A percentile compares a stretch with the other conserved stretches of the same genome.
Evolutionary conservation across 2,113 vertebrate genomes (phyloP).

Genomic region (Perca flavescens): DNA sequence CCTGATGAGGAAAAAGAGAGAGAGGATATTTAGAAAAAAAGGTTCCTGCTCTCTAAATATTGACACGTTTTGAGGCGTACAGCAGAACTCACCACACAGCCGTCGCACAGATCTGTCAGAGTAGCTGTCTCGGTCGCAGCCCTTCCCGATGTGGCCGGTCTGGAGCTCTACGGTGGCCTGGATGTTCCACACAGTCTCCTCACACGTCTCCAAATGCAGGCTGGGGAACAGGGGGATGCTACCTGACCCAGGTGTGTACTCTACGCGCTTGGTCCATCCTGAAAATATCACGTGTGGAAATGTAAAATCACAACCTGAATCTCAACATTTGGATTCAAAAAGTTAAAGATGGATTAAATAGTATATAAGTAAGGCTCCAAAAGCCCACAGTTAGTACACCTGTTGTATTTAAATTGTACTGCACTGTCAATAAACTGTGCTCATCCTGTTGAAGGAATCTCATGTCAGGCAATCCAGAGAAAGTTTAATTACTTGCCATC

Average conservation of each 20-base stretch:
- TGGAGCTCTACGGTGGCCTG: constrained; percentile 97
- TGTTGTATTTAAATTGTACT: not conserved
- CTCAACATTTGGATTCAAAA: not conserved
- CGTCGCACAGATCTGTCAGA: constrained; percentile 94
- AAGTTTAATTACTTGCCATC: constrained; percentile 23
- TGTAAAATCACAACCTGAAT: not conserved
- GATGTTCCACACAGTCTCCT: constrained; percentile 98
- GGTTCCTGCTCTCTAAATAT: not conserved
- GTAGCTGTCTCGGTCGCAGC: constrained; percentile 97
- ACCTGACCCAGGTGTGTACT: constrained; percentile 93
- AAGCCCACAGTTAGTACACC: not conserved
- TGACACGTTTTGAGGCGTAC: not conserved
- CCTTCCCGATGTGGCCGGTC: constrained; percentile 97
- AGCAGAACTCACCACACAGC: constrained; percentile 88
- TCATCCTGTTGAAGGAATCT: not conserved
- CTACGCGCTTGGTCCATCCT: constrained; percentile 98
- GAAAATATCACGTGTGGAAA: not conserved
- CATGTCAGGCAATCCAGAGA: not conserved
- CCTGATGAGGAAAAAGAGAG: constrained; percentile 78
- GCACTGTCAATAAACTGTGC: not conserved
- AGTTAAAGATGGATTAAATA: not conserved
- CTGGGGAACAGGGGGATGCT: constrained; percentile 93
- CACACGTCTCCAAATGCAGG: constrained; percentile 95
- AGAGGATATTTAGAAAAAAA: not conserved
- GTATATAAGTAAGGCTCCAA: not conserved